Evolutionary conservation across 1,140 invertebrate species (phyloP), one percentile per base, ranked within the genome.

Genomic region (Eupeodes corollae): DNA sequence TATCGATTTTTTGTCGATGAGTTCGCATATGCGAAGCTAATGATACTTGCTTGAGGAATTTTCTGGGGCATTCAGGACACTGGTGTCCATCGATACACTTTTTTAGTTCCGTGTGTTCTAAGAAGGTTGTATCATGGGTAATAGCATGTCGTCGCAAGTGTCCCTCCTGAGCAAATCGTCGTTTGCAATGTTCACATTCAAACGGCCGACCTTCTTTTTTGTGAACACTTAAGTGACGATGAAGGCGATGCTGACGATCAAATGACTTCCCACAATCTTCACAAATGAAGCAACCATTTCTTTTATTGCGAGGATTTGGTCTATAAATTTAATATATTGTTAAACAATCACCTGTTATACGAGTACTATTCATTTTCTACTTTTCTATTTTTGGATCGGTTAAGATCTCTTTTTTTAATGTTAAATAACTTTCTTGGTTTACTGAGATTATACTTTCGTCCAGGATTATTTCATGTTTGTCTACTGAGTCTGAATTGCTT

Each of bases 151-250:
- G n/a, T 9, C 39, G 42, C 16, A 52, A 34, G 16, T 48, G 41
- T 48, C 42, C 48, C 42, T 77, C 77, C 49, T 74, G 76, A 47
- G 68, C 70, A 56, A 79, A 79, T 12, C 69, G 70, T 52, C 73
- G 75, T 2, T 74, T 74, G 50, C 77, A 79, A 1, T 73, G 66
- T 49, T 67, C 72, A 51, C 77, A 79, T 1, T 73, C 51, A 51
- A 72, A 74, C 0, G 75, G 72, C 50, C 78, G 78, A 12, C 75
- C 33, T 0, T 75, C 75, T 26, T 26, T 26, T 3, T 73, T 72
- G 51, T 79, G 56, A 46, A 76, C 70, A 44, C 74, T 70, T 48
- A 77, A 75, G 52, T 78, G 76, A 5, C 75, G 61, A 43, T 46
- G 45, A 9, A 58, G 33, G 21, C 55, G 44, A 13, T 54, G 56